Percentiles rank a stretch among this genome's conserved stretches.
Conservation (phyloP, 2,797 vertebrate species). For the Echiichthys vipera region DNA sequence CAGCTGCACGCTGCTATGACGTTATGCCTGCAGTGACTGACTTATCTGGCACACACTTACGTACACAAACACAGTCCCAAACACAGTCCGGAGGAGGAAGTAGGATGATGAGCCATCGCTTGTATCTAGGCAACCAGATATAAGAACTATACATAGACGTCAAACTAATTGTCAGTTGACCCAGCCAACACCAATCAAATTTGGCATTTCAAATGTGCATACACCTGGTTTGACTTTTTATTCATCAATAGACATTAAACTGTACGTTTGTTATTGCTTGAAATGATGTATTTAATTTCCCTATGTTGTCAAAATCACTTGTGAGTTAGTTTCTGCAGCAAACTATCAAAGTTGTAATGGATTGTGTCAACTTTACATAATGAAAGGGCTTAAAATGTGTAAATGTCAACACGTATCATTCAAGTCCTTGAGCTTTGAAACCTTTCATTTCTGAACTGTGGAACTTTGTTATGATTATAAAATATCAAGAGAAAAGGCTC, state of each 20-base stretch:
- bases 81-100: constrained; percentile 15
- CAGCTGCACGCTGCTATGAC: constrained; percentile 3
- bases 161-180: constrained; percentile 25
- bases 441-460: neutral
- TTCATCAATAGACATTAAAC: neutral
- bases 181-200: constrained; percentile 12
- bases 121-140: constrained; percentile 51
- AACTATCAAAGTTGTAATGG: neutral
- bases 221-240: neutral
- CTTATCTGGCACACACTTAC: constrained; percentile 26
- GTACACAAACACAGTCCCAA: neutral
- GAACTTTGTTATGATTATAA: neutral
- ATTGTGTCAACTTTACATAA: neutral
- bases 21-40: constrained; percentile 35
- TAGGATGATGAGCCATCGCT: constrained; percentile 10
- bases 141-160: constrained; percentile 25
- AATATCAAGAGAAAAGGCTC: neutral
- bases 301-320: neutral
- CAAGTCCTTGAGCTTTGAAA: neutral
- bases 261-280: neutral
- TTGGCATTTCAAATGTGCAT: constrained; percentile 23
- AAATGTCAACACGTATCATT: neutral
- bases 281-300: neutral
- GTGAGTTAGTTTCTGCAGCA: neutral
- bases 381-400: neutral